These are phyloP conservation scores for Pecten maximus DNA, from an alignment of 2,888 invertebrate species.

Conservation along the genomic window DNA sequence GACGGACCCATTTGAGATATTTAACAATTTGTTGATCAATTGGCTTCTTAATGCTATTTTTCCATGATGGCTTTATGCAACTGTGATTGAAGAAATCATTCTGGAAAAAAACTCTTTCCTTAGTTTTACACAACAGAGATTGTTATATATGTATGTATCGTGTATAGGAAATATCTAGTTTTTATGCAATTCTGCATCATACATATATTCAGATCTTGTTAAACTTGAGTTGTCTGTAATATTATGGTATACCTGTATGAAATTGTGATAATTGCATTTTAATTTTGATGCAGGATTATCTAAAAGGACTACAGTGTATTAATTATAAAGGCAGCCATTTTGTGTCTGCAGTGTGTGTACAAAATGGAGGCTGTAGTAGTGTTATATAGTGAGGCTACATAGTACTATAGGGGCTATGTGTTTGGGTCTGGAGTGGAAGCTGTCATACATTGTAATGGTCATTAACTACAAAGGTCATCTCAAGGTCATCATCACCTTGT, in stretches of 20 bases:
- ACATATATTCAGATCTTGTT: no score
- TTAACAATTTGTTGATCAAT: neutral
- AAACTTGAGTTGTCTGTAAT: no score
- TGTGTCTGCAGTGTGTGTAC: constrained; percentile 28
- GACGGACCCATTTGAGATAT: neutral
- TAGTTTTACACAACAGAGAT: no score
- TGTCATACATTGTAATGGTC: neutral
- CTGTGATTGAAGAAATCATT: no score
- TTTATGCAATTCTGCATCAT: no score
- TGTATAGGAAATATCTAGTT: no score
- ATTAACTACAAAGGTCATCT: neutral
- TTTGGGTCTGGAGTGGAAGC: neutral
- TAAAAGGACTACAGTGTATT: neutral
- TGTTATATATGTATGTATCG: no score
- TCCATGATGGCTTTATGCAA: no score
- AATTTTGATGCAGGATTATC: neutral
- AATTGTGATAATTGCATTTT: no score
- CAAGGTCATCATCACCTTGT: neutral
- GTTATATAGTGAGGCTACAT: neutral
- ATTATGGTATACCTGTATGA: no score
- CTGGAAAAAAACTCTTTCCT: no score
- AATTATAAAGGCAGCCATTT: constrained; percentile 20
- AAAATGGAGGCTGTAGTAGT: constrained; percentile 7
- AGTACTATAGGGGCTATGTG: neutral
- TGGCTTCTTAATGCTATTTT: no score